phyloP scores from a whole-genome alignment of 2,113 vertebrate species.

The Barnardius zonarius region DNA sequence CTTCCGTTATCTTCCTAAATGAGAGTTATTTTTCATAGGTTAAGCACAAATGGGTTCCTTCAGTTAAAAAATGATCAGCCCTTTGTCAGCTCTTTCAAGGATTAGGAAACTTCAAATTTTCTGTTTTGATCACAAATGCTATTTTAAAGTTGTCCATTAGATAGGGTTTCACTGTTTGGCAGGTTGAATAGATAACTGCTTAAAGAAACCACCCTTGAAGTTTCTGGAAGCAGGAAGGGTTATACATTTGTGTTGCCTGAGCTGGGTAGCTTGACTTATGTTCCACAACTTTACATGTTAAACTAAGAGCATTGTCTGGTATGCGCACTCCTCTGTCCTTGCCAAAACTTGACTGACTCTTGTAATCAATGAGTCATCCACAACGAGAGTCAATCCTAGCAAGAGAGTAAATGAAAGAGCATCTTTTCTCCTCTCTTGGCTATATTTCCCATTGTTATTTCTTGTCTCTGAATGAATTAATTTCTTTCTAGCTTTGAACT shows the following conservation, averaged over 20 bases:
- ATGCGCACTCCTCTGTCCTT: neutral
- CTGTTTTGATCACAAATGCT: neutral
- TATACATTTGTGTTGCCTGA: neutral
- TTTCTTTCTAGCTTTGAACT: constrained; percentile 86
- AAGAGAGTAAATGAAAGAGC: neutral
- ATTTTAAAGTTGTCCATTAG: neutral
- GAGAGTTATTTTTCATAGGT: too few relatives aligned
- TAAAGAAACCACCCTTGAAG: neutral
- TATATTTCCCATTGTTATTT: neutral
- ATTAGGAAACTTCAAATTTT: neutral
- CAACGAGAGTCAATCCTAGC: neutral
- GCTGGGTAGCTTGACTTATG: neutral
- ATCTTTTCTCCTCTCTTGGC: neutral
- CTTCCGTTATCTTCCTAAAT: too few relatives aligned
- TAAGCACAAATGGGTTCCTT: too few relatives aligned
- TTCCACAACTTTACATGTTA: neutral
- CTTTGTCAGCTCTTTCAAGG: too few relatives aligned
- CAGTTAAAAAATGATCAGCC: too few relatives aligned
- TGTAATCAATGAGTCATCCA: neutral
- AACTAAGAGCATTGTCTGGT: neutral
- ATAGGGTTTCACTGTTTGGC: neutral
- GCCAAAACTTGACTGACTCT: neutral
- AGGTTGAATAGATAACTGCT: neutral
- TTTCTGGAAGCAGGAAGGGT: neutral
- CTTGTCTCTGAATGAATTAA: neutral